Evolutionary conservation across 30 jellyfish, hydroid and myxozoan species (phyloP).

Genomic region (Hydractinia echinata): DNA sequence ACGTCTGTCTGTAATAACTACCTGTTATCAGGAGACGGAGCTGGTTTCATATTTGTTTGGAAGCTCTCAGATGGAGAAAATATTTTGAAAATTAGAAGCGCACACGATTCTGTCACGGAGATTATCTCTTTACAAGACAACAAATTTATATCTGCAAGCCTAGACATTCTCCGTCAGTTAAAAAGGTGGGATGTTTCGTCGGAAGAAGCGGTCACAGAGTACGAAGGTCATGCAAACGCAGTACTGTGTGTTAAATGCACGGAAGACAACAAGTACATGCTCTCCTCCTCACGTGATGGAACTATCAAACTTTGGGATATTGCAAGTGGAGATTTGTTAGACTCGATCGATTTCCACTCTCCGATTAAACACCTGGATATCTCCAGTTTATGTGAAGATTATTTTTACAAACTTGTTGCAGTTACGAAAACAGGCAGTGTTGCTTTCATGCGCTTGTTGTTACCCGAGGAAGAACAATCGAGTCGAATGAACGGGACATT

Average conservation of each 20-base stretch:
- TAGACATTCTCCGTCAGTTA: background rate
- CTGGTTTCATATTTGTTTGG: background rate
- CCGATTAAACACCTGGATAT: background rate
- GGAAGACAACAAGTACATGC: background rate
- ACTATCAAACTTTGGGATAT: background rate
- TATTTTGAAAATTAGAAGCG: background rate
- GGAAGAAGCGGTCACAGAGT: background rate
- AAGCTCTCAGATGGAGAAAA: background rate
- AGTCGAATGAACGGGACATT: background rate
- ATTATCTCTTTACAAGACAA: background rate
- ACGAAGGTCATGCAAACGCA: conserved; percentile 5
- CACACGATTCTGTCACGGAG: background rate
- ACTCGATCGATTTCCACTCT: background rate
- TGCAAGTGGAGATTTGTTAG: background rate
- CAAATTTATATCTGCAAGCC: background rate
- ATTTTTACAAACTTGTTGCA: background rate
- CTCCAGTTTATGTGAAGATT: background rate
- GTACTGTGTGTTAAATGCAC: background rate
- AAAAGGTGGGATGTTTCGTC: too few relatives aligned
- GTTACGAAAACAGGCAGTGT: background rate
- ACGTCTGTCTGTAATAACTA: background rate
- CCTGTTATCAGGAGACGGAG: conserved; percentile 5
- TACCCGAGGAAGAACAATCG: background rate
- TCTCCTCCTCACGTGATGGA: background rate
- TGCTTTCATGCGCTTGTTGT: background rate